Evolutionary conservation across 2,888 invertebrate species (phyloP), one percentile per base, ranked within the genome.

Genomic region (Tetheella fluctuosa): DNA sequence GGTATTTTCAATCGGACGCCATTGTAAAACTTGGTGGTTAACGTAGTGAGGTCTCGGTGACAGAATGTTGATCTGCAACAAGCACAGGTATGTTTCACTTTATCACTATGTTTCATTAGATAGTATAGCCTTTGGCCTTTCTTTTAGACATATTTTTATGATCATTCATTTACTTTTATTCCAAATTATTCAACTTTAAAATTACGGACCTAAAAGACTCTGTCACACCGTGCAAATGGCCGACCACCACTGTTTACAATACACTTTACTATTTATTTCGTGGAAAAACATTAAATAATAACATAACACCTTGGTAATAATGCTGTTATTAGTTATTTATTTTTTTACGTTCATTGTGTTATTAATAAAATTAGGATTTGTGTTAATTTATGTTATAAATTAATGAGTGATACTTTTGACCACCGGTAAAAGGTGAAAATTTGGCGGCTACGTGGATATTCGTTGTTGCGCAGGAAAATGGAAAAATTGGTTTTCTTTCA

Each of bases 191-290:
- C 71, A 74, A 86, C 82, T 85, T 86, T 86, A 86, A 90, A 90
- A 84, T 88, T 90, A 93, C 94, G 86, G 88, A 93, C 94, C 93
- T 93, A 92, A 86, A 93, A 34, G 89, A 93, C 94, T 94, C 94
- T 94, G 95, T 95, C 94, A 92, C 94, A 94, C 94, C 94, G 93
- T 93, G 94, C 94, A 94, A 95, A 95, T 95, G 95, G 95, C 95
- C 94, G 95, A 95, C 94, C 94, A 95, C 95, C 95, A 95, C 95
- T 93, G 89, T 91, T 91, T 90, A 89, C 94, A 94, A 94, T 82
- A 88, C 83, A 90, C 83, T 78, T 76, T 74, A 76, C 82, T 82
- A 83, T 88, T 89, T 81, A 59, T 78, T 77, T 73, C 67, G 66
- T 77, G 37, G 74, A 80, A 80, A 79, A 71, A 59, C 58, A 63